These are phyloP conservation scores for Ephialtes manifestator DNA, from an alignment of 2,888 invertebrate species.

Conservation along the genomic window DNA sequence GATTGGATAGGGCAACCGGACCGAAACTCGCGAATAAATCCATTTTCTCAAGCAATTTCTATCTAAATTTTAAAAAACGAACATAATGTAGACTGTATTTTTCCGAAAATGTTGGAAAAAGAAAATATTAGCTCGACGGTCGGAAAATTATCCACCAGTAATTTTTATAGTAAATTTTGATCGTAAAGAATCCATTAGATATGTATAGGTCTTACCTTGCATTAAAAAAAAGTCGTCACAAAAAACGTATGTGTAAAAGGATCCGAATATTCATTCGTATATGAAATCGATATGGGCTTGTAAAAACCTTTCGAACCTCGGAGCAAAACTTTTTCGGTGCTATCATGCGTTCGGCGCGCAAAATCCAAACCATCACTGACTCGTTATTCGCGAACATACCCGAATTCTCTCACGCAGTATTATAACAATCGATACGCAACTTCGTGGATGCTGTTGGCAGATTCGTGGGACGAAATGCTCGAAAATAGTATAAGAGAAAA, in stretches of 20 bases:
- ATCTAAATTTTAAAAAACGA: too few relatives aligned
- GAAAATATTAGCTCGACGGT: too few relatives aligned
- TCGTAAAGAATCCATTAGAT: background rate
- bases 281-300: constrained; percentile 22
- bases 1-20: too few relatives aligned
- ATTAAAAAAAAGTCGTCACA: background rate
- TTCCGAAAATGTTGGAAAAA: too few relatives aligned
- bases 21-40: too few relatives aligned
- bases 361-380: constrained; percentile 23
- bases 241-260: constrained; percentile 13
- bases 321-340: constrained; percentile 26
- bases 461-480: constrained; percentile 26
- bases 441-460: constrained; percentile 35
- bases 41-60: too few relatives aligned
- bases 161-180: background rate
- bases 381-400: constrained; percentile 28
- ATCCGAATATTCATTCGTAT: constrained; percentile 28
- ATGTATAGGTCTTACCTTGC: too few relatives aligned
- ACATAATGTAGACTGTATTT: too few relatives aligned
- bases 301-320: constrained; percentile 9
- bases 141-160: too few relatives aligned
- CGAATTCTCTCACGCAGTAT: constrained; percentile 55
- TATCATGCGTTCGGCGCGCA: background rate
- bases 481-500: constrained; percentile 18
- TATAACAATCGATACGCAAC: constrained; percentile 62